Conservation (phyloP, 2,797 vertebrate genomes). For the Coendou prehensilis region DNA sequence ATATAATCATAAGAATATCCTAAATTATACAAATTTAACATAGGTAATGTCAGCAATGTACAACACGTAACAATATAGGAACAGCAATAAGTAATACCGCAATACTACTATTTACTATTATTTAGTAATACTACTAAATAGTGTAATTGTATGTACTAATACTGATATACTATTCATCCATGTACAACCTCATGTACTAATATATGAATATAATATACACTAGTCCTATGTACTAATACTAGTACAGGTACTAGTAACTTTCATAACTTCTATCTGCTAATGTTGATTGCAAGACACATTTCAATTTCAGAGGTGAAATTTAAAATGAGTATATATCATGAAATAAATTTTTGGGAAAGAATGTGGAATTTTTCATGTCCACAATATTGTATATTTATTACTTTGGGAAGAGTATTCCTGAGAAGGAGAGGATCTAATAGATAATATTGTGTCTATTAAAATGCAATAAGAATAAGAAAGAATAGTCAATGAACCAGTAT, state of each 20-base stretch:
- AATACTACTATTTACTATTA: no score
- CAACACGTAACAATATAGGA: slow-evolving; percentile 4
- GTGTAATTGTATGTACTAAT: neutral
- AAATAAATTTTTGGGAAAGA: slow-evolving; percentile 28
- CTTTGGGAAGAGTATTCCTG: neutral
- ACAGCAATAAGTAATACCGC: neutral
- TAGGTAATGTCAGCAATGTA: neutral
- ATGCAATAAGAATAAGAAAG: neutral
- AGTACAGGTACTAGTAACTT: neutral
- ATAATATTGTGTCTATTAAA: slow-evolving; percentile 32
- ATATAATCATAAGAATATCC: neutral
- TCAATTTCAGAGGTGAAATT: slow-evolving; percentile 7
- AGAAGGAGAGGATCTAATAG: neutral
- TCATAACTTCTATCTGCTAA: neutral
- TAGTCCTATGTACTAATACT: neutral
- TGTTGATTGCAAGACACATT: neutral
- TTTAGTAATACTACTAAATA: neutral
- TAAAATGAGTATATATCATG: neutral
- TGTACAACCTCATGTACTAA: neutral
- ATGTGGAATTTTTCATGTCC: neutral
- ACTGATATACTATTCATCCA: neutral
- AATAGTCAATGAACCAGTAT: neutral
- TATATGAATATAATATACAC: neutral
- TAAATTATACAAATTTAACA: slow-evolving; percentile 32
- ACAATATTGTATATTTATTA: neutral